These are phyloP conservation scores for Lepus americanus DNA, from an alignment of 2,113 vertebrate genomes.

Conservation along the genomic window DNA sequence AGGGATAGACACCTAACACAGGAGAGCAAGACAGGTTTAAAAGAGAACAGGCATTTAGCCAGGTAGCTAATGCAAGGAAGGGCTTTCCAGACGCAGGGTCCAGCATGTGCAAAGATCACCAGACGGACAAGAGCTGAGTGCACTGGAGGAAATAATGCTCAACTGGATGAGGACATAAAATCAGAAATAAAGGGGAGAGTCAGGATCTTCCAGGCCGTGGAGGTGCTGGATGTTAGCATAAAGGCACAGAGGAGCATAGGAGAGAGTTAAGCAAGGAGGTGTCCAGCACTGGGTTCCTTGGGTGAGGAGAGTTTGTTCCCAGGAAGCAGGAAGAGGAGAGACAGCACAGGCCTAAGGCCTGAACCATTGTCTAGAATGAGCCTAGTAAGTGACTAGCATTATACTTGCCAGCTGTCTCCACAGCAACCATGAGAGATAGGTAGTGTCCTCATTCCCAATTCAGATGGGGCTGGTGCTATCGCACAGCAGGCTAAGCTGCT, in stretches of 20 bases:
- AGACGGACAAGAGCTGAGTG: not conserved
- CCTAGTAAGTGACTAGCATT: not conserved
- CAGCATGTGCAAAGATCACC: not conserved
- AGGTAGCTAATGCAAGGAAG: not conserved
- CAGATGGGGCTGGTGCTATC: not conserved
- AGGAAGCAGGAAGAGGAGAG: not conserved
- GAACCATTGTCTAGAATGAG: not conserved
- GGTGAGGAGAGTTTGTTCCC: not conserved
- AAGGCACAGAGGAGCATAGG: not conserved
- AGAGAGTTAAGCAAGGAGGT: not conserved
- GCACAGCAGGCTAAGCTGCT: too few relatives aligned
- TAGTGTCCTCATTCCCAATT: not conserved
- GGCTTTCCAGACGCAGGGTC: not conserved
- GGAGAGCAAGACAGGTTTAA: not conserved
- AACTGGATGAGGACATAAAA: fast-evolving
- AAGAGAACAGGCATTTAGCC: not conserved
- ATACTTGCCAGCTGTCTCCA: not conserved
- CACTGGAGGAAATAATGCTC: not conserved
- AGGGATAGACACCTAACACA: too few relatives aligned
- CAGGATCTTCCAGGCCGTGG: not conserved
- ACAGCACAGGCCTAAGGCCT: not conserved
- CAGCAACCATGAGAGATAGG: not conserved
- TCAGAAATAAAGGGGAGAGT: not conserved
- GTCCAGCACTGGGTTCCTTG: not conserved
- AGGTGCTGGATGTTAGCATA: not conserved